phyloP scores from a whole-genome alignment of 2,888 invertebrate species.

The Atherix ibis region DNA sequence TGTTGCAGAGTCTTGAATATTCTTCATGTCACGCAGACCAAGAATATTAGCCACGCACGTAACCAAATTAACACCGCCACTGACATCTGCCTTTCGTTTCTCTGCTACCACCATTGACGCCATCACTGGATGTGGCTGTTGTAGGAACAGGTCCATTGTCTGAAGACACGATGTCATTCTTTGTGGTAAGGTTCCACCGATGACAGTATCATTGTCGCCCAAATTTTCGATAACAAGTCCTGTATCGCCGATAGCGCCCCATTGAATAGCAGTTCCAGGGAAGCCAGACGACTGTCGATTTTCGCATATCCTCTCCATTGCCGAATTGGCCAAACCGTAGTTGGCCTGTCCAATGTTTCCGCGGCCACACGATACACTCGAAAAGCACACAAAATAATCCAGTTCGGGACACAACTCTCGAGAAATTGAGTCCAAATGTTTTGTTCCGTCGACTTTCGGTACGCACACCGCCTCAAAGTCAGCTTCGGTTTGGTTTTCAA shows the following conservation, averaged over 20 bases:
- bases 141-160: conserved; percentile 78
- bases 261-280: conserved; percentile 86
- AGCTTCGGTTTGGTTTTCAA: conserved; percentile 69
- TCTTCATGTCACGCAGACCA: conserved; percentile 72
- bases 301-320: conserved; percentile 93
- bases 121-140: conserved; percentile 69
- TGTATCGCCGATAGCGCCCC: conserved; percentile 98
- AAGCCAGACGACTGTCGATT: conserved; percentile 65
- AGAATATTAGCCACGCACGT: conserved; percentile 78
- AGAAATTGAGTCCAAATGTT: conserved; percentile 63
- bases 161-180: conserved; percentile 84
- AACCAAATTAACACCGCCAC: conserved; percentile 47
- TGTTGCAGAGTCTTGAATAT: conserved; percentile 57
- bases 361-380: conserved; percentile 90
- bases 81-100: conserved; percentile 47
- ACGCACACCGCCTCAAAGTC: conserved; percentile 66
- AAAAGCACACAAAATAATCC: conserved; percentile 92
- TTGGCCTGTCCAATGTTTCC: conserved; percentile 95
- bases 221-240: conserved; percentile 82
- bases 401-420: conserved; percentile 61
- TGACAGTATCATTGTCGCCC: conserved; percentile 77
- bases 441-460: conserved; percentile 78
- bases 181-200: conserved; percentile 93
- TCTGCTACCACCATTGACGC: conserved; percentile 79
- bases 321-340: conserved; percentile 93